These are phyloP conservation scores for Eurytoma adleriae DNA, from an alignment of 2,888 invertebrate species.

Conservation along the genomic window DNA sequence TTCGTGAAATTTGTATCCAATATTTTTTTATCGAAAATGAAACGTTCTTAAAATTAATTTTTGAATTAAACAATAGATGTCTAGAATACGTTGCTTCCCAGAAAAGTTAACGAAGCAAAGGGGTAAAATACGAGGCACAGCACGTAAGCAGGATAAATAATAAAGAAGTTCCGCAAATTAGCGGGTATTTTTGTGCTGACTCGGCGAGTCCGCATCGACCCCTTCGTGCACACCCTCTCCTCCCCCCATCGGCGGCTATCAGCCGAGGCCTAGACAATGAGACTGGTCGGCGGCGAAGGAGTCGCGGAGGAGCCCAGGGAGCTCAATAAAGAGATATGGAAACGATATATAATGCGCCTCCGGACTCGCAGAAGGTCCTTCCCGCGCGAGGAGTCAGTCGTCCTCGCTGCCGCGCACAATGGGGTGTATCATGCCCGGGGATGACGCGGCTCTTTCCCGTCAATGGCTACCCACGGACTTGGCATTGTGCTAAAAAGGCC, in stretches of 20 bases:
- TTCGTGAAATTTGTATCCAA: no score
- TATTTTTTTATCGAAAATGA: no score
- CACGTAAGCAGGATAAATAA: constrained; percentile 24
- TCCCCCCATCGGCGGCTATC: constrained; percentile 22
- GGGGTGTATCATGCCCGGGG: constrained; percentile 71
- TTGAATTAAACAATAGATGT: no score
- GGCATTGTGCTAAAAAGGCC: constrained; percentile 68
- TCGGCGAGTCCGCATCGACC: constrained; percentile 58
- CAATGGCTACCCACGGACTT: constrained; percentile 72
- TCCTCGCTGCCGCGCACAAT: constrained; percentile 63
- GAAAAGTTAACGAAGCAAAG: background rate
- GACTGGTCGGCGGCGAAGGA: constrained; percentile 55
- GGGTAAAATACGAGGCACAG: background rate
- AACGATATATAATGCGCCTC: constrained; percentile 67
- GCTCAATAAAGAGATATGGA: constrained; percentile 71
- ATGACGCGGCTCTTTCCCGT: constrained; percentile 74
- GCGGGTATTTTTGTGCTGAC: constrained; percentile 58
- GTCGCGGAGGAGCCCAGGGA: constrained; percentile 57
- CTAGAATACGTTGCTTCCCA: no score
- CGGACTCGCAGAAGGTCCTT: constrained; percentile 69
- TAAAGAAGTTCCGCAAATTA: constrained; percentile 42
- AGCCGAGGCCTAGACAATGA: constrained; percentile 15
- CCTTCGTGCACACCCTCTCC: constrained; percentile 49
- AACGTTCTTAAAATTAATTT: no score
- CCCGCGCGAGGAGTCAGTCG: constrained; percentile 38